These are phyloP conservation scores for Oreotrochilus melanogaster DNA, from an alignment of 2,113 vertebrate species.

Conservation along the genomic window DNA sequence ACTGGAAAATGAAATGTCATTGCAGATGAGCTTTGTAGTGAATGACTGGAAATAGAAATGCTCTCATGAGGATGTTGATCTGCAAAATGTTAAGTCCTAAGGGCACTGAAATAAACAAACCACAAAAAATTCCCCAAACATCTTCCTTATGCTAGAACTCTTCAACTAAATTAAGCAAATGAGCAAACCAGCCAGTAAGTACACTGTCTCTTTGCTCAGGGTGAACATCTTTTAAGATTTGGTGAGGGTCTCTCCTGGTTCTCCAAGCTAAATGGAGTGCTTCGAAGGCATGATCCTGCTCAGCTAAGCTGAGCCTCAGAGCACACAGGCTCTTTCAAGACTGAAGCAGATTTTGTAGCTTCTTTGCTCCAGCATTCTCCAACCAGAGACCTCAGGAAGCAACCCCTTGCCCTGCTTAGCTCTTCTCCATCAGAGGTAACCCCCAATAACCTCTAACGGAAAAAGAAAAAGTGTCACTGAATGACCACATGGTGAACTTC, in stretches of 20 bases:
- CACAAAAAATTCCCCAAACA: slow-evolving; percentile 18
- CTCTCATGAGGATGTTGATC: slow-evolving; percentile 33
- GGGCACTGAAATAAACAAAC: slow-evolving; percentile 49
- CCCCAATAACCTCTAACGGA: not conserved
- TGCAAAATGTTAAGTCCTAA: slow-evolving; percentile 33
- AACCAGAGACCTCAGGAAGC: not conserved
- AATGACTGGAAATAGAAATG: slow-evolving; percentile 42
- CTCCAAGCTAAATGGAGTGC: not conserved
- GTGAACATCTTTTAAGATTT: not conserved
- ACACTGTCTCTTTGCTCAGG: not conserved
- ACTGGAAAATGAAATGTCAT: slow-evolving; percentile 36
- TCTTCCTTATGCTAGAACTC: not conserved
- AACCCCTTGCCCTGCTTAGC: not conserved
- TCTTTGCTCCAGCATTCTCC: not conserved
- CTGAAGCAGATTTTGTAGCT: not conserved
- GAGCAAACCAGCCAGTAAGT: not conserved
- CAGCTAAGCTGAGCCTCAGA: not conserved
- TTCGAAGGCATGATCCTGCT: not conserved
- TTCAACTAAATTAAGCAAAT: slow-evolving; percentile 34
- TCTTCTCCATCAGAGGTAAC: not conserved
- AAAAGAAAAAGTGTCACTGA: not conserved
- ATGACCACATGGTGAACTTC: not conserved
- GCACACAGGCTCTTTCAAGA: not conserved
- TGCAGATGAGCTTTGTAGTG: slow-evolving; percentile 13
- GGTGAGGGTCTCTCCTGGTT: not conserved